Evolutionary conservation across 2,113 vertebrate species (phyloP).

Genomic region (Amphiprion percula): DNA sequence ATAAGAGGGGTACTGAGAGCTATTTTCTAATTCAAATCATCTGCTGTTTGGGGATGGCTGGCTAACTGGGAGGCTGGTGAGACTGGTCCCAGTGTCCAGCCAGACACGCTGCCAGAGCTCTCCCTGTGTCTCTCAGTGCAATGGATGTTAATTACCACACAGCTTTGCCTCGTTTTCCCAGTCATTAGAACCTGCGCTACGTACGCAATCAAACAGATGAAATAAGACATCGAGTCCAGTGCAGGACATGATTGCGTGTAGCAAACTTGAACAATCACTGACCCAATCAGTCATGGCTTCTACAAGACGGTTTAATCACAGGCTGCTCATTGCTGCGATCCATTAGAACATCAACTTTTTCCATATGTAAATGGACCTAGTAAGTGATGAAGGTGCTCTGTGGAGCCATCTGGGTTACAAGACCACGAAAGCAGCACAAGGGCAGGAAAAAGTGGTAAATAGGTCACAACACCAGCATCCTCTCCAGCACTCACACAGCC

Average conservation of each 20-base stretch:
- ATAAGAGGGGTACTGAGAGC: slow-evolving; percentile 13
- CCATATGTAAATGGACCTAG: background rate
- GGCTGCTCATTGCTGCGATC: background rate
- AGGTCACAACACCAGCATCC: slow-evolving; percentile 54
- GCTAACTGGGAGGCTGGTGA: slow-evolving; percentile 20
- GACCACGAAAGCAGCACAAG: slow-evolving; percentile 22
- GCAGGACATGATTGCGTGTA: slow-evolving; percentile 50
- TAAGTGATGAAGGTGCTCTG: background rate
- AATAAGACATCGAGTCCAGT: slow-evolving; percentile 34
- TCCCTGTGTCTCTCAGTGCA: background rate
- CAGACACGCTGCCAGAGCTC: slow-evolving; percentile 14
- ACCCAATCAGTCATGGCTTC: slow-evolving; percentile 40
- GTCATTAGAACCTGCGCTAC: slow-evolving; percentile 17
- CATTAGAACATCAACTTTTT: slow-evolving; percentile 1
- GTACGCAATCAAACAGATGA: slow-evolving; percentile 47
- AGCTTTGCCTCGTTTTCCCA: slow-evolving; percentile 21
- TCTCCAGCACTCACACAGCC: slow-evolving; percentile 39
- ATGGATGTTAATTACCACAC: slow-evolving; percentile 33
- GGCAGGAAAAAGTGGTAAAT: slow-evolving; percentile 48
- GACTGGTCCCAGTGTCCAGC: slow-evolving; percentile 33
- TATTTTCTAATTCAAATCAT: slow-evolving; percentile 53
- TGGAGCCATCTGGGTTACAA: slow-evolving; percentile 45
- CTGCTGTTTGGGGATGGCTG: slow-evolving; percentile 53
- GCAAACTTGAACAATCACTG: slow-evolving; percentile 51
- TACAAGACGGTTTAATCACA: slow-evolving; percentile 3